Percentiles rank a stretch among this genome's conserved stretches.
These are phyloP conservation scores for Accipiter virgatus DNA, from an alignment of 2,113 vertebrate species.

Conservation along the genomic window DNA sequence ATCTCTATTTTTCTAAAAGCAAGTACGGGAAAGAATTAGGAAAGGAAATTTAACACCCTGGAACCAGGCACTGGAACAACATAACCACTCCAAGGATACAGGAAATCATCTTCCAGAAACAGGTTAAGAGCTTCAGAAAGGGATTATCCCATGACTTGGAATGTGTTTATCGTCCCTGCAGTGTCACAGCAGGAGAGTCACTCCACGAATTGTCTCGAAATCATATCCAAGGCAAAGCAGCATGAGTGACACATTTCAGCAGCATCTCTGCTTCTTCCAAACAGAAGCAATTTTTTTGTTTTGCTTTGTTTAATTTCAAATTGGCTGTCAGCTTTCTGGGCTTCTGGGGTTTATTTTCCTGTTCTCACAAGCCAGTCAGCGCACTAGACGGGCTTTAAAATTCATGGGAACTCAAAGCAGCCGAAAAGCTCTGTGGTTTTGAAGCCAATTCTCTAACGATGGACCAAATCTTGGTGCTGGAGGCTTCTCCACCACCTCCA, in stretches of 20 bases:
- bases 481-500: neutral
- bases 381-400: neutral
- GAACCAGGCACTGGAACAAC: neutral
- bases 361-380: neutral
- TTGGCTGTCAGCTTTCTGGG: neutral
- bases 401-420: neutral
- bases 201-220: neutral
- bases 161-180: neutral
- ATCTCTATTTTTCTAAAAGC: neutral
- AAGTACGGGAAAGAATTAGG: neutral
- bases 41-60: neutral
- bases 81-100: neutral
- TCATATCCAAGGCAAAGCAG: neutral
- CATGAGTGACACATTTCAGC: neutral
- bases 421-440: neutral
- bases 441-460: neutral
- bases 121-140: constrained; percentile 11
- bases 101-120: neutral
- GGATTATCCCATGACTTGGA: neutral
- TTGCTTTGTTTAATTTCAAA: constrained; percentile 46
- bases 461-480: neutral
- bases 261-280: constrained; percentile 6
- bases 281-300: neutral
- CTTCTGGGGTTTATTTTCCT: neutral
- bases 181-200: neutral